Evolutionary conservation across 2,888 invertebrate genomes (phyloP).

Genomic region (Campaea margaritaria): DNA sequence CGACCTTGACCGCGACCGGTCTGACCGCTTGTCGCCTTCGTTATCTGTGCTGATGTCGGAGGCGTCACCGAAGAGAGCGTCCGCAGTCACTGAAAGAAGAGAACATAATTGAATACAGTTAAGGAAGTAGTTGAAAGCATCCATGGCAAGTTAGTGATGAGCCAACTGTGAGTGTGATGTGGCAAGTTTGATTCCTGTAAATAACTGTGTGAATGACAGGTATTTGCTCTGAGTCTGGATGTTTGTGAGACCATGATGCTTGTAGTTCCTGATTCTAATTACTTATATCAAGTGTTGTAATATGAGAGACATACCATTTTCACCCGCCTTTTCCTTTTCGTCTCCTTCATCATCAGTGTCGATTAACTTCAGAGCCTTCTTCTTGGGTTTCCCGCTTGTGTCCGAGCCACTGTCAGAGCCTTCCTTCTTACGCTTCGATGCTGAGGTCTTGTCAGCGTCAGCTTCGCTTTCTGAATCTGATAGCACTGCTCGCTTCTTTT

Average conservation of each 20-base stretch:
- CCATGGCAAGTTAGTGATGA: no score
- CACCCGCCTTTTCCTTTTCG: constrained; percentile 67
- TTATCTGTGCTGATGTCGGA: constrained; percentile 96
- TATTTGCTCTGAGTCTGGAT: background rate
- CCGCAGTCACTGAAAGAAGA: constrained; percentile 87
- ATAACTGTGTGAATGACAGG: no score
- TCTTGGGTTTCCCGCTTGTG: constrained; percentile 72
- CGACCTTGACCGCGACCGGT: constrained; percentile 47
- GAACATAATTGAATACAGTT: no score
- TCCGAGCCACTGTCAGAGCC: constrained; percentile 77
- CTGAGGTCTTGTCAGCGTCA: constrained; percentile 55
- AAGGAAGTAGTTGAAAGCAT: no score
- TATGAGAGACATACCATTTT: constrained; percentile 55
- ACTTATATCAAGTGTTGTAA: no score
- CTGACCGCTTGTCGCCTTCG: constrained; percentile 78
- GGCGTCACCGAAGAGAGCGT: constrained; percentile 96
- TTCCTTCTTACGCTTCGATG: constrained; percentile 75
- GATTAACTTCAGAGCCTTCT: constrained; percentile 85
- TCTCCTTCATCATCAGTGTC: constrained; percentile 88
- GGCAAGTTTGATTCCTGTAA: no score
- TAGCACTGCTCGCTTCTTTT: constrained; percentile 77
- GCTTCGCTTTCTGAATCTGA: constrained; percentile 82
- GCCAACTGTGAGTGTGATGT: no score
- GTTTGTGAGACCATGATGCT: no score
- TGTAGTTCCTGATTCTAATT: background rate